Conservation (phyloP, 2,888 invertebrate species). For the Epinotia nisella region DNA sequence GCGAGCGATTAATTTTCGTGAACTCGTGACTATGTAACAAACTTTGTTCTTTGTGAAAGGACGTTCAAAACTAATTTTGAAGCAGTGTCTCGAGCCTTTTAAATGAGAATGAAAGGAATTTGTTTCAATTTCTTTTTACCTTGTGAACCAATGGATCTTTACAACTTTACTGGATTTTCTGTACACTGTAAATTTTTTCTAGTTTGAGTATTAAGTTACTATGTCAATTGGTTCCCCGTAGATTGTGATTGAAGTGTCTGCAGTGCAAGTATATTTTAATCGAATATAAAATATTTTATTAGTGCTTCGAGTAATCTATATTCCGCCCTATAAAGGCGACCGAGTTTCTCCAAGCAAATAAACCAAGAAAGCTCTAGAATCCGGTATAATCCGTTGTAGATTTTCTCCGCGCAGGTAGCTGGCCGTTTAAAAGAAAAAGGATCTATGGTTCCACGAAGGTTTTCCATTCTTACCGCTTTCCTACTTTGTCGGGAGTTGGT, state of each 20-base stretch:
- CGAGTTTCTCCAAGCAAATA: conserved; percentile 16
- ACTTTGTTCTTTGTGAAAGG: background rate
- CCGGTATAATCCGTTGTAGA: conserved; percentile 35
- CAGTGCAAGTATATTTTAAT: too few relatives aligned
- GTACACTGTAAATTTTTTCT: too few relatives aligned
- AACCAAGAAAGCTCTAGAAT: conserved; percentile 38
- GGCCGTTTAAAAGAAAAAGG: conserved; percentile 5
- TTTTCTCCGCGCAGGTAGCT: conserved; percentile 40
- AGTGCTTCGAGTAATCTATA: conserved; percentile 12
- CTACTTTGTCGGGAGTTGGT: background rate
- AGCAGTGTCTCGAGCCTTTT: background rate
- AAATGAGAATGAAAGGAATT: background rate
- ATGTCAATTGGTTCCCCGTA: background rate
- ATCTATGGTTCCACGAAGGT: conserved; percentile 6
- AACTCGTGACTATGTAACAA: background rate
- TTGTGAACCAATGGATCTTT: background rate
- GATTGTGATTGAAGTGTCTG: too few relatives aligned
- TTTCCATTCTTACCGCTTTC: conserved; percentile 11
- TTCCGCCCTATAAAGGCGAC: conserved; percentile 7
- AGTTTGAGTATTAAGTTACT: conserved; percentile 56
- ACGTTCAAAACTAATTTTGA: background rate
- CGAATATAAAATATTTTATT: conserved; percentile 25
- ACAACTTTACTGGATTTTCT: background rate
- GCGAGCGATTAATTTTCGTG: background rate
- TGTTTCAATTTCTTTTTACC: background rate